Base-by-base conservation (phyloP, 2,113 vertebrate genomes). In the Spizaetus ornatus region DNA sequence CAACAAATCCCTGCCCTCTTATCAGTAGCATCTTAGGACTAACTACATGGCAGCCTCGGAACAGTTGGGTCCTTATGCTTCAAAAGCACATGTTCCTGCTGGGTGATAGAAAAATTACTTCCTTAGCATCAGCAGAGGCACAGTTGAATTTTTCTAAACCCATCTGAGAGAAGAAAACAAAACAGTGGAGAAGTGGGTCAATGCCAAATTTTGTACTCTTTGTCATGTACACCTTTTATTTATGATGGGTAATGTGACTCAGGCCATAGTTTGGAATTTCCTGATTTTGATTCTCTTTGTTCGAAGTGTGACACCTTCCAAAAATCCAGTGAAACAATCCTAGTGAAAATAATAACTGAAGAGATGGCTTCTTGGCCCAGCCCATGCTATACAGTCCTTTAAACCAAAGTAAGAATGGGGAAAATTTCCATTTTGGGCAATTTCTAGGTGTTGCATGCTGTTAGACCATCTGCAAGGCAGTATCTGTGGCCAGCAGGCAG, bases 181-280 rank as follows among this genome's bases (percentile, higher is more conserved):
- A 74, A 53, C 10, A 58, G 7, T 50, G 20, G 27, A 62, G 27
- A 73, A 47, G 9, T 71, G 13, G 6, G 5, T 36, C 40, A 42
- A 53, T 66, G 65, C 19, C 23, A 93, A 69, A 45, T 69, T 65
- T 50, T 73, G 18, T 76, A 38, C 21, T 29, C 67, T 74, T 66
- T 67, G 5, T 55, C 43, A 31, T 0, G 0, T 88, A 15, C 18
- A 32, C 10, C 22, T 45, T 71, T 89, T n/a, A 4, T 58, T 40
- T 88, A 19, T 31, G 19, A 26, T n/a, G 47, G 6, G 13, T 62
- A 52, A 47, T 17, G 5, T 77, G 70, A 78, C 74, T 78, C 25
- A 25, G 38, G 19, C 53, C 59, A 19, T 12, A 32, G 27, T 59
- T 76, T 8, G 4, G 1, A 25, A 16, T 78, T 19, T 47, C 27